Base-by-base conservation (phyloP, 53 echinoderm and acorn worm genomes). In the Crossaster papposus region DNA sequence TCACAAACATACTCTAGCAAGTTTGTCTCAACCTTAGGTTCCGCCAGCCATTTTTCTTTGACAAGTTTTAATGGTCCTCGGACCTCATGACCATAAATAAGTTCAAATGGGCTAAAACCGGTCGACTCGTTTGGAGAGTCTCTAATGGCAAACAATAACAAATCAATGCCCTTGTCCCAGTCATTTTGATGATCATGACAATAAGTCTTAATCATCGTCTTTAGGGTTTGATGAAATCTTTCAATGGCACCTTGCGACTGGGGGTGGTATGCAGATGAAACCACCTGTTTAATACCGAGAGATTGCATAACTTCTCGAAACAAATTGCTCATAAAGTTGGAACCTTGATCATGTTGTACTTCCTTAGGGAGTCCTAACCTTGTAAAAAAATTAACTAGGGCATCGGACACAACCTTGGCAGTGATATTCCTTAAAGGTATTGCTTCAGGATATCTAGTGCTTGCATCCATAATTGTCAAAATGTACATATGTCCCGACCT, bases 161-260 rank as follows among this genome's bases (percentile, higher is more conserved):
- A n/a, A n/a, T n/a, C n/a, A n/a, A n/a, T n/a, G n/a, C n/a, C n/a
- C n/a, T n/a, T n/a, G n/a, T n/a, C n/a, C n/a, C n/a, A n/a, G n/a
- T n/a, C n/a, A n/a, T n/a, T n/a, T n/a, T n/a, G n/a, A n/a, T n/a
- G n/a, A n/a, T n/a, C n/a, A n/a, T n/a, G n/a, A n/a, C n/a, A n/a
- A n/a, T n/a, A n/a, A n/a, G 72, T 35, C 10, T 50, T 89, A 15
- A 94, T 63, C 84, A 91, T 91, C 18, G 58, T 35, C 54, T 93
- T 90, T 23, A 92, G 63, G 22, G 93, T 93, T 79, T 91, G 93
- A 36, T 93, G 93, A 54, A 83, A 93, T 32, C 91, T 65, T 44
- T 93, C 90, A n/a, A 93, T 51, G 2, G 86, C 93, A 13, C 93
- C 93, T 89, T n/a, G n/a, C n/a, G n/a, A n/a, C n/a, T n/a, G n/a